These are phyloP conservation scores for Callochromis pleurospilus DNA, from an alignment of 2,113 vertebrate genomes.

Conservation along the genomic window DNA sequence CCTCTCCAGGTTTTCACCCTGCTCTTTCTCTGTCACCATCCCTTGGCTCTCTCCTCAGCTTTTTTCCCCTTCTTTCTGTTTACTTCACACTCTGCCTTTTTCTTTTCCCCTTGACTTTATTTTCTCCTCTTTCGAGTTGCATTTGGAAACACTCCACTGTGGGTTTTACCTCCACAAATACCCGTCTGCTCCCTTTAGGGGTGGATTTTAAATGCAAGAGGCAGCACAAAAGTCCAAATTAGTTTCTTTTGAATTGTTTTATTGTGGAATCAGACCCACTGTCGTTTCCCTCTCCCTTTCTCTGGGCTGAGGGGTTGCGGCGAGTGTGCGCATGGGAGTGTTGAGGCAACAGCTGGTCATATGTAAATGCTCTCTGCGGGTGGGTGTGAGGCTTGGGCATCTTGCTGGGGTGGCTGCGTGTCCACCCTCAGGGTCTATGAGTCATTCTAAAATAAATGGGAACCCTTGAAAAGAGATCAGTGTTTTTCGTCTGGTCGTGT, in stretches of 20 bases:
- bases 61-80: neutral
- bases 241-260: slow-evolving; percentile 15
- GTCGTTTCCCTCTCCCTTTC: neutral
- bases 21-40: neutral
- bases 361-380: neutral
- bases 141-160: neutral
- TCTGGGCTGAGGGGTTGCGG: neutral
- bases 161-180: slow-evolving; percentile 3
- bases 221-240: slow-evolving; percentile 24
- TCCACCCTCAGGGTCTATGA: neutral
- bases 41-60: neutral
- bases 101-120: neutral
- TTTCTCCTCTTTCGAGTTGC: slow-evolving; percentile 14
- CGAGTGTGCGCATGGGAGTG: neutral
- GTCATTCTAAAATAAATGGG: neutral
- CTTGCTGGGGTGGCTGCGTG: neutral
- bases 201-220: slow-evolving; percentile 27
- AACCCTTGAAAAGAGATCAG: neutral
- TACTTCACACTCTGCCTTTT: neutral
- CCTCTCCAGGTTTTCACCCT: neutral
- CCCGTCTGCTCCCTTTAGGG: neutral
- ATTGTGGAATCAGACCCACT: neutral
- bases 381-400: neutral
- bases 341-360: slow-evolving; percentile 10
- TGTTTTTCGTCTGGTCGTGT: neutral